Percentiles rank a stretch among this genome's conserved stretches.
Conservation (phyloP, 2,113 vertebrate genomes). For the Ailurus styani region DNA sequence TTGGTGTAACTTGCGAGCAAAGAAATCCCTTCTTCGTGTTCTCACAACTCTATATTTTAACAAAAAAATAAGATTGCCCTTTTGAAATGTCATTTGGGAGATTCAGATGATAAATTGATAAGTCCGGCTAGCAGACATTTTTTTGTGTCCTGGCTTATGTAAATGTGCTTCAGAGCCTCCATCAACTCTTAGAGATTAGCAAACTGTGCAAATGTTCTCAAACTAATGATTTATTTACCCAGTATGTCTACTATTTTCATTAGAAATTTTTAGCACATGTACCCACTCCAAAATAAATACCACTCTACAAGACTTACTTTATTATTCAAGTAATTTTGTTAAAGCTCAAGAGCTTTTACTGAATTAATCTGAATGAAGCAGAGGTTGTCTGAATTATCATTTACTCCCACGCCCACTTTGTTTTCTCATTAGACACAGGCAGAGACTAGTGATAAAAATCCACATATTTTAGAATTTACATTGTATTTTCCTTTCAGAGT, state of each 20-base stretch:
- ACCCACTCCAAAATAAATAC: conserved; percentile 68
- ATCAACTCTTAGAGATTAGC: conserved; percentile 40
- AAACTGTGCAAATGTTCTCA: conserved; percentile 55
- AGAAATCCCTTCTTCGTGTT: background rate
- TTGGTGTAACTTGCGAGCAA: background rate
- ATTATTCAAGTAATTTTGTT: conserved; percentile 53
- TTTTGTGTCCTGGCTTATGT: conserved; percentile 36
- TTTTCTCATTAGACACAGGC: background rate
- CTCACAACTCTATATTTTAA: conserved; percentile 19
- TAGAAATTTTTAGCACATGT: conserved; percentile 72
- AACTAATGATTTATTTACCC: conserved; percentile 68
- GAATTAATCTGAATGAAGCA: conserved; percentile 28
- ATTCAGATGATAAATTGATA: conserved; percentile 9
- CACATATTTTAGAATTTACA: background rate
- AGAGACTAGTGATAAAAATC: conserved; percentile 25
- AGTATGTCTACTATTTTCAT: conserved; percentile 61
- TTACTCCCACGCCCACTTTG: background rate
- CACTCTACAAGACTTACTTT: conserved; percentile 61
- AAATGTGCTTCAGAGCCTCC: background rate
- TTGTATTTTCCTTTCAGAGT: background rate
- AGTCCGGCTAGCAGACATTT: background rate
- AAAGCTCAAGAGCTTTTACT: conserved; percentile 34
- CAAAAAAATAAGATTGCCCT: conserved; percentile 36
- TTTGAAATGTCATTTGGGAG: conserved; percentile 22
- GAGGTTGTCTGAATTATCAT: background rate